A percentile compares a stretch with the other conserved stretches of the same genome.
Evolutionary conservation across 1,140 invertebrate genomes (phyloP).

Genomic region (Cephus cinctus): DNA sequence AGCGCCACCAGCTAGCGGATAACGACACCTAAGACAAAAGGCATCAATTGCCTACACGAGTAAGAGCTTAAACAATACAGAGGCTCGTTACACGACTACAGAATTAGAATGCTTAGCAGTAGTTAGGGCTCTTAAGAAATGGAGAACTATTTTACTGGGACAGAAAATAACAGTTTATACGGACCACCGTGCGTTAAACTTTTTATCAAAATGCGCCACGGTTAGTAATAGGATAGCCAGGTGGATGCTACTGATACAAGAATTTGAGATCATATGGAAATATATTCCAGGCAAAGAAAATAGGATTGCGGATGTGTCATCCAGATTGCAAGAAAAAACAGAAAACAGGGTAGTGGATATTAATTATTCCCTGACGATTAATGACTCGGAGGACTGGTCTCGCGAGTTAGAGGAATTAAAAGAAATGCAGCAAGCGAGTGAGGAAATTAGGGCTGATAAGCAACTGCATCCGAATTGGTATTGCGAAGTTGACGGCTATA

Average conservation of each 20-base stretch:
- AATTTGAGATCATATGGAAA: slow-evolving; percentile 5
- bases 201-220: neutral
- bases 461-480: no score
- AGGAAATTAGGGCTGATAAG: no score
- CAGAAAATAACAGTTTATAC: neutral
- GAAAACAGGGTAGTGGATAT: no score
- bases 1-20: no score
- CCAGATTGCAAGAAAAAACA: no score
- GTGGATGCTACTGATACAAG: slow-evolving; percentile 6
- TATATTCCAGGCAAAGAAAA: slow-evolving; percentile 8
- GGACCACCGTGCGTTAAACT: slow-evolving; percentile 9
- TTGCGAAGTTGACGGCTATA: no score
- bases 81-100: slow-evolving; percentile 1
- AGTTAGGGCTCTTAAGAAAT: slow-evolving; percentile 9
- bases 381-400: no score
- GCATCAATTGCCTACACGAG: slow-evolving; percentile 3
- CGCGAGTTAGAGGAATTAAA: no score
- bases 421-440: no score
- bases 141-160: slow-evolving; percentile 4
- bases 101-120: slow-evolving; percentile 4
- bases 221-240: slow-evolving; percentile 5
- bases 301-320: slow-evolving; percentile 8
- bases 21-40: no score
- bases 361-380: no score
- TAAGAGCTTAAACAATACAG: neutral